Evolutionary conservation across 2,113 vertebrate species (phyloP).

Genomic region (Chlamydotis undulata): DNA sequence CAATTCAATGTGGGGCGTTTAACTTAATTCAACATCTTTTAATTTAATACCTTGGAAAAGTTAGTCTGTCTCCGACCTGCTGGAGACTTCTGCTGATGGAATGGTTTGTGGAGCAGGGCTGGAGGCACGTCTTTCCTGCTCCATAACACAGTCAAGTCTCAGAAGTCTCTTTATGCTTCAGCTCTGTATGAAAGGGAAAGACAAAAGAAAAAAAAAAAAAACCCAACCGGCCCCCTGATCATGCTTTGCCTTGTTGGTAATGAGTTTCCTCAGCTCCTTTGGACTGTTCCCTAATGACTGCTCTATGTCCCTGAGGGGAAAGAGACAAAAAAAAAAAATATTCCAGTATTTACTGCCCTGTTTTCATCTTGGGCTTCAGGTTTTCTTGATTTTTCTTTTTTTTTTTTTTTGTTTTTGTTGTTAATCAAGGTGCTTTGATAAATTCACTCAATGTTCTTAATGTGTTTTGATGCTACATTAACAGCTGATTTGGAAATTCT

Average conservation of each 20-base stretch:
- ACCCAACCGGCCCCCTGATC: accelerated
- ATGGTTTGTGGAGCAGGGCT: slow-evolving; percentile 53
- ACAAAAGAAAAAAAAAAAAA: not conserved
- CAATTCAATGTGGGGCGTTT: slow-evolving; percentile 81
- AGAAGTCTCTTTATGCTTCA: not conserved
- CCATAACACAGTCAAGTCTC: not conserved
- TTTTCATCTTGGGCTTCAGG: not conserved
- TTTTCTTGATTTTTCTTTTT: not conserved
- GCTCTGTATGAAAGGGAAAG: not conserved
- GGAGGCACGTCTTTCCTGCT: slow-evolving; percentile 1
- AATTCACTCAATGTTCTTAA: not conserved
- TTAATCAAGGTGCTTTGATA: not conserved
- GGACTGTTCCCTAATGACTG: not conserved
- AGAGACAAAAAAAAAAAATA: not conserved
- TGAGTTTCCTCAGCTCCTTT: not conserved
- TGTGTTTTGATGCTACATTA: not conserved
- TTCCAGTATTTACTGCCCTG: not conserved
- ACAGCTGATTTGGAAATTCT: not conserved
- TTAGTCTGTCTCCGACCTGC: slow-evolving; percentile 74
- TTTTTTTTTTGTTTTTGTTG: not conserved
- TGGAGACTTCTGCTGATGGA: slow-evolving; percentile 75
- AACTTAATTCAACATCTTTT: slow-evolving; percentile 86
- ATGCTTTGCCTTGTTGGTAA: not conserved
- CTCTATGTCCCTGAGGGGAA: not conserved
- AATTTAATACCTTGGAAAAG: slow-evolving; percentile 85